Percentiles rank a stretch among this genome's conserved stretches.
Conservation (phyloP, 2,797 vertebrate genomes). For the Malacoraja senta region DNA sequence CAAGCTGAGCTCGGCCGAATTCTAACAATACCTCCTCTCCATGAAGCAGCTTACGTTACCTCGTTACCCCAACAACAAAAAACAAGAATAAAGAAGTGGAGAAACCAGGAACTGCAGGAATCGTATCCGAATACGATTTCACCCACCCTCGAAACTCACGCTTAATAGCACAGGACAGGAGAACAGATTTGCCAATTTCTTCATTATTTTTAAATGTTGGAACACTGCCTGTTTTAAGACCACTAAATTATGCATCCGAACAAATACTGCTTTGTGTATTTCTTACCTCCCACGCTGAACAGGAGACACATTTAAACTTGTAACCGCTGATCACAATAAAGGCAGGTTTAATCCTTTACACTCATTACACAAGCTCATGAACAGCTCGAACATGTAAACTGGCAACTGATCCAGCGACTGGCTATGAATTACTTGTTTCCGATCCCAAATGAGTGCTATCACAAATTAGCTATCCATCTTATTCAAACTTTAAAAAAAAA, state of each 20-base stretch:
- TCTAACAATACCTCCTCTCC: not conserved
- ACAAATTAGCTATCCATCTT: not conserved
- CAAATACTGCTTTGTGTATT: not conserved
- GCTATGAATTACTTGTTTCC: constrained; percentile 40
- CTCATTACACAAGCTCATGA: constrained; percentile 54
- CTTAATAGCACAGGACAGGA: not conserved
- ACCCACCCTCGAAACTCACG: not conserved
- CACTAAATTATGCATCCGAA: constrained; percentile 14
- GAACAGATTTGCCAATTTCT: not conserved
- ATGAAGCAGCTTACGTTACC: not conserved
- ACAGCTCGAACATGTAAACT: constrained; percentile 60
- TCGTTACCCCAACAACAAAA: not conserved
- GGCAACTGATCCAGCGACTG: constrained; percentile 46
- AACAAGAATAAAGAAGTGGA: too few species aligned
- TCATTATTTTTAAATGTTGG: constrained; percentile 17
- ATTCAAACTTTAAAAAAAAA: not conserved
- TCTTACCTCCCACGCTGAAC: constrained; percentile 10
- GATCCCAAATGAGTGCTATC: not conserved
- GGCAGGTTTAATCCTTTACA: constrained; percentile 47
- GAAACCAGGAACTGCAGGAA: too few species aligned
- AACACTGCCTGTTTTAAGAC: not conserved
- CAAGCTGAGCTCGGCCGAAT: not conserved
- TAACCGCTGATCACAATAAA: constrained; percentile 47
- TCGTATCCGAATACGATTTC: not conserved
- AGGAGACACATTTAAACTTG: constrained; percentile 11